A percentile compares a stretch with the other conserved stretches of the same genome.
These are phyloP conservation scores for Pseudolycoriella hygida DNA, from an alignment of 2,888 invertebrate species.

Conservation along the genomic window DNA sequence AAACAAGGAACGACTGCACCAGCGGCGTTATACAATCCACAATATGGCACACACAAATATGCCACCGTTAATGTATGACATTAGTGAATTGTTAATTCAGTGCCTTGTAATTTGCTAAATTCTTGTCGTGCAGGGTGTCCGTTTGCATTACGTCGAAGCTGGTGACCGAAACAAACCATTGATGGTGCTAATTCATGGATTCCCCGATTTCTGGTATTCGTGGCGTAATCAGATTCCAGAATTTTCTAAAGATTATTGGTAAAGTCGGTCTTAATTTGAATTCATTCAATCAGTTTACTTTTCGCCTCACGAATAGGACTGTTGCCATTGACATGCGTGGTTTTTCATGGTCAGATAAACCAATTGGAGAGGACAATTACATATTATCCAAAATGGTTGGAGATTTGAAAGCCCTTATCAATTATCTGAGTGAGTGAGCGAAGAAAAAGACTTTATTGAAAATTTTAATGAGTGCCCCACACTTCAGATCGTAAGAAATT, in stretches of 20 bases:
- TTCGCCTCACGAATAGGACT: slow-evolving; percentile 29
- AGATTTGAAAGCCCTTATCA: slow-evolving; percentile 41
- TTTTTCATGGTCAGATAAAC: slow-evolving; percentile 50
- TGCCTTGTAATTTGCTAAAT: background rate
- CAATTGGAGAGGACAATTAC: slow-evolving; percentile 33
- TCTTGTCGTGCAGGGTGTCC: slow-evolving; percentile 32
- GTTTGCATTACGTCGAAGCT: slow-evolving; percentile 48
- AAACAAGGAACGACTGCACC: slow-evolving; percentile 22
- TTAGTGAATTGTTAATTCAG: background rate
- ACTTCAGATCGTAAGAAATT: slow-evolving; percentile 33
- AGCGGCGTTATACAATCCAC: slow-evolving; percentile 29
- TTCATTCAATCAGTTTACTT: slow-evolving; percentile 12
- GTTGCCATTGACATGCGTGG: slow-evolving; percentile 53
- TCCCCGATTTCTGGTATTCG: slow-evolving; percentile 62
- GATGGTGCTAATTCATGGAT: slow-evolving; percentile 55
- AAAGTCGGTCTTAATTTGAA: slow-evolving; percentile 8
- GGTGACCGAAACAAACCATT: slow-evolving; percentile 44
- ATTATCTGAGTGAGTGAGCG: slow-evolving; percentile 29
- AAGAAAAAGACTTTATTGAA: background rate
- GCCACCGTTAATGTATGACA: slow-evolving; percentile 35
- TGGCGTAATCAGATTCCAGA: slow-evolving; percentile 52
- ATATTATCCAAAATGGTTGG: slow-evolving; percentile 33
- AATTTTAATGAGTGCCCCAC: background rate
- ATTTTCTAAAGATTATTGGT: slow-evolving; percentile 44
- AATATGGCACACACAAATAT: slow-evolving; percentile 36